Evolutionary conservation across 1,140 invertebrate genomes (phyloP), one percentile per base, ranked within the genome.

Genomic region (Ceratina australensis): DNA sequence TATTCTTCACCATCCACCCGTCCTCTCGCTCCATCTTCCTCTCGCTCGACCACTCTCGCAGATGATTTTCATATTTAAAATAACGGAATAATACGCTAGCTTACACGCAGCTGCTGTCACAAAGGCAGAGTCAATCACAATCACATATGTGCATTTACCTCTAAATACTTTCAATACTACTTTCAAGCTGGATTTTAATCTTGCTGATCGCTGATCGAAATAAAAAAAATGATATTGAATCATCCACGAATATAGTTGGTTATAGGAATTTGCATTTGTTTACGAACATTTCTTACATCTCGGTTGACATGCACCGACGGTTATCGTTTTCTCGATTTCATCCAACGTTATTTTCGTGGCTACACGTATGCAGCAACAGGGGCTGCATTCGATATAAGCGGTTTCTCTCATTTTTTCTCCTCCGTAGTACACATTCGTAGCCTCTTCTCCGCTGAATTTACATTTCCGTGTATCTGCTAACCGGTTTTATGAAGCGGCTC

Each of bases 41-140:
- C 42, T 22, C 42, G 71, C 24, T 60, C 42, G 54, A 16, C 20
- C 50, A 33, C 50, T 33, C 54, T 20, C 47, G 18, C n/a, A 20
- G 59, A 60, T 65, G 67, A 68, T 79, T 79, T 84, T 81, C 87
- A 85, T 86, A 84, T 87, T 85, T 87, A 85, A 85, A 89, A 86
- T 72, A 72, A 28, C 78, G 60, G 69, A 87, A 89, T 89, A 87
- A 89, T 87, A 73, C 73, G 65, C 78, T 78, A 87, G 84, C 90
- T 89, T 86, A 85, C 78, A 88, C 88, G 87, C 87, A 88, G 85
- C 78, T 90, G 88, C 88, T 82, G 86, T 90, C 85, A 85, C 79
- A 81, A 75, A 72, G 84, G 50, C 33, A 8, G 33, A 81, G 49
- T 47, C 47, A 64, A 72, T 61, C 52, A 74, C 74, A 16, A 57